Base-by-base conservation (phyloP, 2,113 vertebrate species). In the Casuarius casuarius region DNA sequence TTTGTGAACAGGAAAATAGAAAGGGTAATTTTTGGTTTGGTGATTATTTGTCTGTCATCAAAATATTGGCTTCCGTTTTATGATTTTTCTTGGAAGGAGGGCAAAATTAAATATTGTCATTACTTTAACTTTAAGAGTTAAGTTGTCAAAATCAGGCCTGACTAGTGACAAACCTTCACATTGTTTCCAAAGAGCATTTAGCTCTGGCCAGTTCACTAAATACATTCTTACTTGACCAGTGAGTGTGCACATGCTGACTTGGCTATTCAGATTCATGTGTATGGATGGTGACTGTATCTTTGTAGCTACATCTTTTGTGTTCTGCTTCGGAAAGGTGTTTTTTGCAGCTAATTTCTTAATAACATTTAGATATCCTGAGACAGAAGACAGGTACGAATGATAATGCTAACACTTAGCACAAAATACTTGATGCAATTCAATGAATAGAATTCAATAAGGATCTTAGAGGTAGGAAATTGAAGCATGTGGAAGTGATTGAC, bases 341-440 rank as follows among this genome's bases (percentile, higher is more conserved):
- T 51, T 40, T 42, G 22, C 38, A 52, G 49, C 28, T 66, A 52
- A 52, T 22, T 40, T 66, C 51, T 63, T 40, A 42, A 52, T 51
- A 52, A 40, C 9, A 51, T 42, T 84, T 12, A 76, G 21, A 72
- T 77, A 87, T 92, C 48, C 29, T 21, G n/a, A 62, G 16, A 52
- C 48, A 48, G 66, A 75, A 56, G 73, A 31, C 6, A 58, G 7
- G 7, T 44, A 59, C 2, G 52, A 61, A 72, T 54, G 18, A 18
- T 40, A 65, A 61, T 21, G n/a, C 28, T 61, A 42, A 58, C 26
- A 16, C 40, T 79, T 76, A 51, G 38, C 33, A 46, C 38, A 89
- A 74, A 84, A 51, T 23, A 23, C 0, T 0, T 29, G 15, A 23
- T 16, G 7, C 3, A 7, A 11, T 3, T 76, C n/a, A 62, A 44